Percentiles rank a stretch among this genome's conserved stretches.
Conservation (phyloP, 2,797 vertebrate genomes). For the Manis javanica region DNA sequence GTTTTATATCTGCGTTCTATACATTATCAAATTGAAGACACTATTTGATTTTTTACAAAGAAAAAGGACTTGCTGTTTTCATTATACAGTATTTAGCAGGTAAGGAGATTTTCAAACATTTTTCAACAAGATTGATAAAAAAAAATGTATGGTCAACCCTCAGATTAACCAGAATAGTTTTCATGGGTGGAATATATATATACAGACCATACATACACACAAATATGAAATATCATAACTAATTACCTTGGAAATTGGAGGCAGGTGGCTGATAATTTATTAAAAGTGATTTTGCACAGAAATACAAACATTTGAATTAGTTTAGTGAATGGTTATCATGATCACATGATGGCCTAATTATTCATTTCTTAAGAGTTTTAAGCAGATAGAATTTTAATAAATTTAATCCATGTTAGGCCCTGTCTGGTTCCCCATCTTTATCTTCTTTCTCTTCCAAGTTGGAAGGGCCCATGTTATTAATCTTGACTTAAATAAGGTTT, state of each 20-base stretch:
- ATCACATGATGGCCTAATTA: constrained; percentile 47
- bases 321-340: constrained; percentile 51
- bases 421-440: not conserved
- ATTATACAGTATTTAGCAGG: not conserved
- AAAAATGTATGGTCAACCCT: not conserved
- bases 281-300: constrained; percentile 14
- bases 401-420: not conserved
- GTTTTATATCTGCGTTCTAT: not conserved
- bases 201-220: constrained; percentile 15
- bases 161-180: not conserved
- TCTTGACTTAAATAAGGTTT: constrained; percentile 29
- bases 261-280: constrained; percentile 42
- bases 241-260: constrained; percentile 52
- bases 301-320: constrained; percentile 59
- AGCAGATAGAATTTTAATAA: constrained; percentile 38
- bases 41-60: not conserved
- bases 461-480: not conserved
- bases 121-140: constrained; percentile 30
- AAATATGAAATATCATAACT: constrained; percentile 60
- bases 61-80: constrained; percentile 7
- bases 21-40: not conserved
- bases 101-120: not conserved
- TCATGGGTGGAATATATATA: not conserved
- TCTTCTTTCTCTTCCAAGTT: not conserved
- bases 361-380: constrained; percentile 43